Percentiles rank a stretch among this genome's conserved stretches.
Evolutionary conservation across 92 coral and sea anemone species (phyloP).

Genomic region (Galaxea fascicularis): DNA sequence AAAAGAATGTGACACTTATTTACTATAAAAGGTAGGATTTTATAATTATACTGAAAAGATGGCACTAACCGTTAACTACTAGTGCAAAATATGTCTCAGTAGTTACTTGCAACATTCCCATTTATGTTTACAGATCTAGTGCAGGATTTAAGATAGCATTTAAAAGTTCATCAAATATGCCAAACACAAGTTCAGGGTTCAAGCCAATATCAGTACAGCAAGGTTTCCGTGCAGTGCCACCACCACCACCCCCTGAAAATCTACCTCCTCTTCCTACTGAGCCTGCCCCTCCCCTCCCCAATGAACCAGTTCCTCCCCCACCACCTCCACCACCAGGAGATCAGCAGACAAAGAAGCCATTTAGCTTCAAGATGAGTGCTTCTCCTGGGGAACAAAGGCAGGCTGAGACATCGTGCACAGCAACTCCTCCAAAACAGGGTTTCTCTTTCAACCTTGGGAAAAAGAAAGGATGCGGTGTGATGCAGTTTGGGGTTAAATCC

Average conservation of each 20-base stretch:
- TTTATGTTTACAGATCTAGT: not conserved
- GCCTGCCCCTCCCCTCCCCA: conserved; percentile 84
- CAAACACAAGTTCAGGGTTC: conserved; percentile 64
- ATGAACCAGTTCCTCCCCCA: conserved; percentile 79
- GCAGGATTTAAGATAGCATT: conserved; percentile 43
- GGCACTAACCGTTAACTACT: not conserved
- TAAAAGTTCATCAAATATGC: conserved; percentile 36
- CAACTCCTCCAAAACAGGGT: conserved; percentile 48
- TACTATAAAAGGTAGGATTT: too few relatives aligned
- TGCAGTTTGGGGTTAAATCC: conserved; percentile 78
- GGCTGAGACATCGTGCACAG: conserved; percentile 35
- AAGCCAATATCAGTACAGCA: conserved; percentile 69
- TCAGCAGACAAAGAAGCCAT: conserved; percentile 64
- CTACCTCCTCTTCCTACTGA: conserved; percentile 81
- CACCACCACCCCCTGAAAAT: conserved; percentile 59
- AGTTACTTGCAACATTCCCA: too few relatives aligned
- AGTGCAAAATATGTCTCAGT: not conserved
- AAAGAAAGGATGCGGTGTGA: conserved; percentile 49
- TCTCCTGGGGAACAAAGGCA: not conserved
- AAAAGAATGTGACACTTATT: too few relatives aligned
- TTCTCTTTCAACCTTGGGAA: conserved; percentile 80
- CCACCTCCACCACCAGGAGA: conserved; percentile 71
- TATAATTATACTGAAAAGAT: too few relatives aligned
- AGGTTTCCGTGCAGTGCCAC: conserved; percentile 78
- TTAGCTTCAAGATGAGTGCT: conserved; percentile 76